Evolutionary conservation across 2,797 vertebrate genomes (phyloP), one percentile per base, ranked within the genome.

Genomic region (Naso thynnoides): DNA sequence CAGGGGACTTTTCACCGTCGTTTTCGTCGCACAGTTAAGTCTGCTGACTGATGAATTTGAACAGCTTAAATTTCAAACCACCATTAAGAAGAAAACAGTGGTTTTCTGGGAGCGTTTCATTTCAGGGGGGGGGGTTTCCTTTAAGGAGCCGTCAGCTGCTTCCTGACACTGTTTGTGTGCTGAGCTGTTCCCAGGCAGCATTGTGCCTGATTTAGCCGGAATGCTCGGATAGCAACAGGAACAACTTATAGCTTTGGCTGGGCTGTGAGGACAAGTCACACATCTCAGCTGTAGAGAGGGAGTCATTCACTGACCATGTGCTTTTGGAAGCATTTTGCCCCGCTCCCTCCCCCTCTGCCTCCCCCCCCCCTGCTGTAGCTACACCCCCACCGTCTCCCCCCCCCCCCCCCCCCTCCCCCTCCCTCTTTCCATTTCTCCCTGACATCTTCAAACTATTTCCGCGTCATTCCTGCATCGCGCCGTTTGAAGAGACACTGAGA

Each of bases 391-490:
- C 59, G 26, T 36, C 41, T 21, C 33, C 21, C 42, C 13, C 26
- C 42, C 36, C 21, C 27, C 48, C 60, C 56, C 7, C 45, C 16
- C 39, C 29, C 44, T 60, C 62, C 59, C 54, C 62, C 78, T 65
- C 83, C 77, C 79, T 77, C 76, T 80, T 74, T 82, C 87, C 83
- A 73, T 79, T 84, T 93, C 91, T 92, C 95, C 94, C 94, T 93
- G 93, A 92, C 93, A 89, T 93, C 92, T 91, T 90, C 81, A 89
- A 92, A 93, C 91, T 94, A 92, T 94, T 94, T 94, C 92, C 91
- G 93, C 93, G 91, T 94, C 93, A 94, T 89, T 93, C 90, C 89
- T 88, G 90, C 88, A 91, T 92, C 85, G 88, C 88, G 77, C 88
- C 77, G 83, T 92, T 93, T 86, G 81, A 92, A 91, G 86, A 91